Conservation (phyloP, 2,888 invertebrate genomes). For the Magallana nippona region DNA sequence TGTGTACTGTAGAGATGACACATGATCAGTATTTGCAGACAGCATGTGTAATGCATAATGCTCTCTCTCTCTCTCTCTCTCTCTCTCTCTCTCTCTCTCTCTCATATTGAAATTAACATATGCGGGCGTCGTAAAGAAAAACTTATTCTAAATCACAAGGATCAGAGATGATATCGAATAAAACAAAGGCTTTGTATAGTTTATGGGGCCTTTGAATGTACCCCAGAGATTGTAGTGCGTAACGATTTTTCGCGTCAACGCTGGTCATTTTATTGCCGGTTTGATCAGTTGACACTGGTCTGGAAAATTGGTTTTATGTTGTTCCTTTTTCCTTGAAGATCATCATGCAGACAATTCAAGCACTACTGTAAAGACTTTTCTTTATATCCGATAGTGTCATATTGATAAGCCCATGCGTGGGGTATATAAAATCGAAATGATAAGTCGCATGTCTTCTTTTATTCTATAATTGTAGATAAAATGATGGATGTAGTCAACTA, state of each 20-base stretch:
- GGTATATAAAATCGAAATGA: background rate
- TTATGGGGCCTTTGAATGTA: background rate
- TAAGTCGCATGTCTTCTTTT: background rate
- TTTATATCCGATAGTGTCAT: no score
- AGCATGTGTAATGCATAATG: no score
- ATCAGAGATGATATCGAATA: no score
- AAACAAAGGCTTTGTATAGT: no score
- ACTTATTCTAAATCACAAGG: no score
- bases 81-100: conserved; percentile 30
- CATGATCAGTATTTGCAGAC: no score
- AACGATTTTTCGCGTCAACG: background rate
- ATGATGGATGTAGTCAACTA: no score
- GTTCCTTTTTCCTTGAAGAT: background rate
- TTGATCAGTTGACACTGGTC: background rate
- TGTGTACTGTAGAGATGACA: no score
- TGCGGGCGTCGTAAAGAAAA: no score
- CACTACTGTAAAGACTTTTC: background rate
- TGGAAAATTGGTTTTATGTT: background rate
- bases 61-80: conserved; percentile 37
- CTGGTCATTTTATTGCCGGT: background rate
- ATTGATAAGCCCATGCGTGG: no score
- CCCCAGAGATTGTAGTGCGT: background rate
- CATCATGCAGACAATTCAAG: background rate
- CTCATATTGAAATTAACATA: no score
- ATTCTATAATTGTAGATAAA: background rate